Percentiles rank a stretch among this genome's conserved stretches.
Conservation (phyloP, 2,888 invertebrate species). For the Hypselothyrea guttata region DNA sequence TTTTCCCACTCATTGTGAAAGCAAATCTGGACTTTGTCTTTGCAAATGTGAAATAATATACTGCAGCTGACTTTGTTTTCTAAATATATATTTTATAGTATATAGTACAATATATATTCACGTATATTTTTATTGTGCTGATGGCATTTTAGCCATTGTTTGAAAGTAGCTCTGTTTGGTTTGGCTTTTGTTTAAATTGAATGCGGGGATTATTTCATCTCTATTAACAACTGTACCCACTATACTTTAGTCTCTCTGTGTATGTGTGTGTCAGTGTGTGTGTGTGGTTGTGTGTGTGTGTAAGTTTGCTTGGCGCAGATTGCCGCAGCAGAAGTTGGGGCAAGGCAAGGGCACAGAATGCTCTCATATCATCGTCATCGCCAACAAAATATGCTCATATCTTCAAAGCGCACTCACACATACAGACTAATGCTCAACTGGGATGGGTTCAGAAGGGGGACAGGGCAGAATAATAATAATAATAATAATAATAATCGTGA, state of each 20-base stretch:
- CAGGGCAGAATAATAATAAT: neutral
- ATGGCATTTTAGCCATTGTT: too few relatives aligned
- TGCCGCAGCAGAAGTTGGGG: neutral
- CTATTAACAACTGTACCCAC: constrained; percentile 5
- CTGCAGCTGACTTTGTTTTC: too few relatives aligned
- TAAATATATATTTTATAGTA: too few relatives aligned
- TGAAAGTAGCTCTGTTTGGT: neutral
- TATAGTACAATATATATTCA: too few relatives aligned
- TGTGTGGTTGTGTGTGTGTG: constrained; percentile 4
- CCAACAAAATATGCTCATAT: constrained; percentile 41
- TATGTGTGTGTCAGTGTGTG: neutral
- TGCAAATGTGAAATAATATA: too few relatives aligned
- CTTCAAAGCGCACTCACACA: constrained; percentile 35
- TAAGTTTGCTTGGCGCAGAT: constrained; percentile 19
- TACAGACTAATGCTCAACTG: constrained; percentile 2
- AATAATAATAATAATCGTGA: constrained; percentile 6
- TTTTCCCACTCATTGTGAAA: too few relatives aligned
- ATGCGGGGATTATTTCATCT: neutral
- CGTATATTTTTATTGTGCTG: too few relatives aligned
- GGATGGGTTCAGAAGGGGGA: neutral
- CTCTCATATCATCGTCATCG: constrained; percentile 23
- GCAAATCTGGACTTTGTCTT: too few relatives aligned
- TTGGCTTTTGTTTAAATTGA: neutral
- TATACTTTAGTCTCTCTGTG: neutral
- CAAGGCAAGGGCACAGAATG: neutral